Percentiles rank a stretch among this genome's conserved stretches.
Conservation (phyloP, 2,797 vertebrate genomes). For the Lutjanus argentimaculatus region DNA sequence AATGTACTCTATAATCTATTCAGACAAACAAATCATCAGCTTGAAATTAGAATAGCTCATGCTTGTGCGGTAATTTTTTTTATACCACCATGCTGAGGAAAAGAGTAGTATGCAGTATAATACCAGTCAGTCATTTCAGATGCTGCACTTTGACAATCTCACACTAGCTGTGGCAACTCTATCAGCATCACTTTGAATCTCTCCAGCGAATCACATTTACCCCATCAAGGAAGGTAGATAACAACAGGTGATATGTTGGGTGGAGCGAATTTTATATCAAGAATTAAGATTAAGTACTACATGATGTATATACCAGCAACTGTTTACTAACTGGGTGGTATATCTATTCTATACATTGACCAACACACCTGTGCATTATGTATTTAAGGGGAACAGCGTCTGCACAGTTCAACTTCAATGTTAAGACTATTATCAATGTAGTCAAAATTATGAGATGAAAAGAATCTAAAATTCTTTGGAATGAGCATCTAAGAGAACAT, state of each 20-base stretch:
- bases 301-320: background rate
- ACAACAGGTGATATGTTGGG: background rate
- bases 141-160: constrained; percentile 16
- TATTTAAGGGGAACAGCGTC: constrained; percentile 6
- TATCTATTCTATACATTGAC: constrained; percentile 8
- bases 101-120: constrained; percentile 2
- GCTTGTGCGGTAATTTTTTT: constrained; percentile 4
- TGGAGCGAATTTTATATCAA: background rate
- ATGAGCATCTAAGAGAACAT: background rate
- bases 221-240: background rate
- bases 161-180: background rate
- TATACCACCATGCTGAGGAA: background rate
- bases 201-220: background rate
- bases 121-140: constrained; percentile 30
- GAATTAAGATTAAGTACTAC: constrained; percentile 1
- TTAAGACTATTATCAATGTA: background rate
- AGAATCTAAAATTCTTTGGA: background rate
- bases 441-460: background rate
- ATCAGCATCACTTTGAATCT: constrained; percentile 7
- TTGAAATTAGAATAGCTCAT: constrained; percentile 12
- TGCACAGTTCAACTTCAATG: constrained; percentile 6
- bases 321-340: constrained; percentile 2
- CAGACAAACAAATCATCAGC: constrained; percentile 11
- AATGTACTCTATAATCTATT: constrained; percentile 34
- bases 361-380: background rate